These are phyloP conservation scores for Harpalus rubripes DNA, from an alignment of 2,888 invertebrate species.

Conservation along the genomic window DNA sequence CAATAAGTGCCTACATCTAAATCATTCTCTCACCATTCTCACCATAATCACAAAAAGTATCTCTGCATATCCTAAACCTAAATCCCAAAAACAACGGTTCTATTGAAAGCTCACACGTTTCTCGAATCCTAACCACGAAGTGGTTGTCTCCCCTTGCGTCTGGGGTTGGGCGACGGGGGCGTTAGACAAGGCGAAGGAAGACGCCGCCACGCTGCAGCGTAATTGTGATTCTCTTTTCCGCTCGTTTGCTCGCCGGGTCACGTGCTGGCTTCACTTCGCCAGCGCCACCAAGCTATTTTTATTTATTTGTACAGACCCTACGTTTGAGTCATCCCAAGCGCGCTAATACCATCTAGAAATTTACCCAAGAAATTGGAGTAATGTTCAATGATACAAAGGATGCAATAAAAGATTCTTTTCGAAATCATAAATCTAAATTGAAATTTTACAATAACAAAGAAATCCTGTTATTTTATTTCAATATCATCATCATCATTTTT, in stretches of 20 bases:
- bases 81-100: constrained; percentile 34
- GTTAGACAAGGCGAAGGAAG: not conserved
- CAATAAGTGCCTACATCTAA: not conserved
- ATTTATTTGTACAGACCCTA: constrained; percentile 25
- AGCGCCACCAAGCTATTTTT: constrained; percentile 24
- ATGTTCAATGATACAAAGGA: too few relatives aligned
- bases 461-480: too few relatives aligned
- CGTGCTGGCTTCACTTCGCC: constrained; percentile 38
- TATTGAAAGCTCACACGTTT: constrained; percentile 45
- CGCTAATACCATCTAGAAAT: not conserved
- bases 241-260: constrained; percentile 39
- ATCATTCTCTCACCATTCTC: not conserved
- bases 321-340: not conserved
- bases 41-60: constrained; percentile 38
- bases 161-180: not conserved
- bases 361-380: not conserved
- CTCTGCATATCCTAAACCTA: constrained; percentile 21
- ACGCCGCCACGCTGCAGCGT: constrained; percentile 10
- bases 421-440: too few relatives aligned
- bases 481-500: too few relatives aligned
- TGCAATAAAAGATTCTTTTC: too few relatives aligned
- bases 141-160: not conserved
- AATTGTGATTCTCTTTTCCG: constrained; percentile 54
- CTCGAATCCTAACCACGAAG: constrained; percentile 31
- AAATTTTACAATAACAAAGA: too few relatives aligned